Conservation (phyloP, 2,888 invertebrate genomes). For the Odontothrips loti region DNA sequence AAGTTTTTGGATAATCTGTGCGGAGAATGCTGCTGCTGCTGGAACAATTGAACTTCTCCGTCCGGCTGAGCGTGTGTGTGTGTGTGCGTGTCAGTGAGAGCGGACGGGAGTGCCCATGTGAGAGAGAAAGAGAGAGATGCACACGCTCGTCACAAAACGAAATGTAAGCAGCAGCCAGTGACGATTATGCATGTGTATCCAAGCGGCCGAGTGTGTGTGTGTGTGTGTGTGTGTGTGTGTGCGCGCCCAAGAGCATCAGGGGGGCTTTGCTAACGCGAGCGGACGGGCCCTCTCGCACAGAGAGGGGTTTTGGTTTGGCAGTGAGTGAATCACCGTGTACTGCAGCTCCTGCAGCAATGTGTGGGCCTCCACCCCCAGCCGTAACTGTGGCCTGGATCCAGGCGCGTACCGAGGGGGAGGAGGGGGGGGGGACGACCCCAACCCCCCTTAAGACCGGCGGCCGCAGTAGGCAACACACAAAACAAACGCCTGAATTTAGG, state of each 20-base stretch:
- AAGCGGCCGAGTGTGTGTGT: not conserved
- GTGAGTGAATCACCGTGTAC: too few relatives aligned
- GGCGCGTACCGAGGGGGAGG: too few relatives aligned
- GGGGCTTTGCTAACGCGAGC: not conserved
- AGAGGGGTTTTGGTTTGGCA: too few relatives aligned
- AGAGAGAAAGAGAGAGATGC: too few relatives aligned
- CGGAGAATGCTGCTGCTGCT: not conserved
- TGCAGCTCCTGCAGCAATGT: too few relatives aligned
- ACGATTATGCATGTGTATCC: slow-evolving; percentile 18
- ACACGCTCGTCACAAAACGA: not conserved
- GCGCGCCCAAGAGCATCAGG: not conserved
- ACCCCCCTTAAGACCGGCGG: too few relatives aligned
- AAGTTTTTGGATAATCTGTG: slow-evolving; percentile 8
- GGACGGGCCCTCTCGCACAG: not conserved
- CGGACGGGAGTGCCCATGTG: not conserved
- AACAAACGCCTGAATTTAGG: too few relatives aligned
- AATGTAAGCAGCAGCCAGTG: slow-evolving; percentile 20
- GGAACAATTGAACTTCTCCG: slow-evolving; percentile 10
- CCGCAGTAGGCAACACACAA: too few relatives aligned
- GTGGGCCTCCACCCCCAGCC: too few relatives aligned
- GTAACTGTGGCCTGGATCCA: too few relatives aligned
- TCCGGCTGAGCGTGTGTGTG: not conserved
- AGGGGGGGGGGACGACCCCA: too few relatives aligned
- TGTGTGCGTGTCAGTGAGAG: not conserved
- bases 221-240: not conserved